Evolutionary conservation across 2,113 vertebrate species (phyloP).

Genomic region (Terrapene triunguis): DNA sequence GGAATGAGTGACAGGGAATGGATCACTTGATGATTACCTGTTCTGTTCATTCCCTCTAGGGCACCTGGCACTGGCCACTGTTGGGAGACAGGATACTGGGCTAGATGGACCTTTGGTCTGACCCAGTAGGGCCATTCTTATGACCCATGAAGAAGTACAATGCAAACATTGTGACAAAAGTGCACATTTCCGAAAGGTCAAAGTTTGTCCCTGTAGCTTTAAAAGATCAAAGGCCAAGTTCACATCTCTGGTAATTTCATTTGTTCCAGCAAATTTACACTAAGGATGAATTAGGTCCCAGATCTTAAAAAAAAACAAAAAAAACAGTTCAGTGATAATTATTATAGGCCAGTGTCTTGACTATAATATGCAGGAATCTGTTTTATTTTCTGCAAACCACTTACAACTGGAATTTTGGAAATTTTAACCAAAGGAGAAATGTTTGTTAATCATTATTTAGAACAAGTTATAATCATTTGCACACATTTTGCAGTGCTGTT

Average conservation of each 20-base stretch:
- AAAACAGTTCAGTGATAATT: background rate
- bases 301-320: background rate
- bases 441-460: background rate
- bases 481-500: background rate
- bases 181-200: background rate
- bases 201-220: background rate
- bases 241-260: background rate
- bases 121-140: too few relatives aligned
- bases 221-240: background rate
- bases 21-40: too few relatives aligned
- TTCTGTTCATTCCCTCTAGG: too few relatives aligned
- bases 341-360: background rate
- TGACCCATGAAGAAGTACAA: background rate
- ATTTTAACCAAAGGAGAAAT: background rate
- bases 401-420: slow-evolving; percentile 4
- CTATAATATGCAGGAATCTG: background rate
- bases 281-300: background rate
- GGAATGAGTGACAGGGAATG: too few relatives aligned
- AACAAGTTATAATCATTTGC: background rate
- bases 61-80: too few relatives aligned
- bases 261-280: background rate
- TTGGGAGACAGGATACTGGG: too few relatives aligned
- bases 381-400: background rate
- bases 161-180: background rate
- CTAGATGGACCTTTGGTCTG: too few relatives aligned